These are phyloP conservation scores for Urocynchramus pylzowi DNA, from an alignment of 2,113 vertebrate species.

Conservation along the genomic window DNA sequence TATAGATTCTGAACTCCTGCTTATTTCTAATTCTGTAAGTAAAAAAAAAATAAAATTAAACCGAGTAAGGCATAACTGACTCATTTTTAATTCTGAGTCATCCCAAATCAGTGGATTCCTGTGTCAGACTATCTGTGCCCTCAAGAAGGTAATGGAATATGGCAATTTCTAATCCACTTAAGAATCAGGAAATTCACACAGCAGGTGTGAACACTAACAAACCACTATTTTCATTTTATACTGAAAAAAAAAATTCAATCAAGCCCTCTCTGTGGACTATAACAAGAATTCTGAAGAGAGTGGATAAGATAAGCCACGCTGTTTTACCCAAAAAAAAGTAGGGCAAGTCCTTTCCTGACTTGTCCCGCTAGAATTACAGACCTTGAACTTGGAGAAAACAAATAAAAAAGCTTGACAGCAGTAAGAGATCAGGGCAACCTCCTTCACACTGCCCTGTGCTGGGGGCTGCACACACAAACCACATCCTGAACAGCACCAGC, in stretches of 20 bases:
- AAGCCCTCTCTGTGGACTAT: neutral
- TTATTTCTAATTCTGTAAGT: neutral
- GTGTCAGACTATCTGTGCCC: neutral
- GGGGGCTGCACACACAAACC: neutral
- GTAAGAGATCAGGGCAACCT: neutral
- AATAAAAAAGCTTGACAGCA: neutral
- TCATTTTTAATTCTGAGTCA: conserved; percentile 13
- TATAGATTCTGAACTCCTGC: neutral
- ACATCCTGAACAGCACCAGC: neutral
- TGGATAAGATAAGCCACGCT: neutral
- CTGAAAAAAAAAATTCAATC: neutral
- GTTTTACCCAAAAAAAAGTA: neutral
- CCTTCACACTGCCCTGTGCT: neutral
- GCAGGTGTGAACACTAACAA: neutral
- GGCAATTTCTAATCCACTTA: neutral
- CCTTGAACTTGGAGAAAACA: neutral
- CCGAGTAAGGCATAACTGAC: neutral
- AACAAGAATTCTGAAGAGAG: neutral
- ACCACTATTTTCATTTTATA: neutral
- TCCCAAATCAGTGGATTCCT: neutral
- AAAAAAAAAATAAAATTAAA: neutral
- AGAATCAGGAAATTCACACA: neutral
- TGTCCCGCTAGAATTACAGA: neutral
- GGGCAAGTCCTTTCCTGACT: neutral
- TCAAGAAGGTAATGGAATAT: neutral